Base-by-base conservation (phyloP, 2,888 invertebrate species). In the Dinocampus coccinellae region DNA sequence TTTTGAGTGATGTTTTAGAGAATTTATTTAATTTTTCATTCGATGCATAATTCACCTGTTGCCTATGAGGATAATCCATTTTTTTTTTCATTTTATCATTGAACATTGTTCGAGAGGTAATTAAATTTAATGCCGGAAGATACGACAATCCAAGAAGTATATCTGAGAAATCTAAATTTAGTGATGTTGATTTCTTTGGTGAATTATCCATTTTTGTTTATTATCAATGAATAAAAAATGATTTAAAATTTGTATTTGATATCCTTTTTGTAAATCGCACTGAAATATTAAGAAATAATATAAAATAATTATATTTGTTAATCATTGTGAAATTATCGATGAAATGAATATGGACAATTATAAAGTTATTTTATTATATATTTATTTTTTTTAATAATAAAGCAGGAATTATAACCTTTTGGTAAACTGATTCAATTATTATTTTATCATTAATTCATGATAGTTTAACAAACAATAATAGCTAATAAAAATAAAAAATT, bases 231-330 rank as follows among this genome's bases (percentile, higher is more conserved):
- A 11, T 4, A 47, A 6, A 11, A 57, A 66, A 57, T 66, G n/a
- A 4, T 29, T 11, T 55, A 33, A 2, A 26, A 47, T 33, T 33
- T 57, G 26, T 39, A 69, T 60, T 75, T 74, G 26, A 10, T 16
- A 62, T 70, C 13, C 75, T 72, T 76, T 73, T 75, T 73, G 70
- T 77, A 69, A 72, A 66, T 53, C 70, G 74, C 70, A 68, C 72
- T 76, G 70, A 13, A 73, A 75, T 7, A 36, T 53, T 20, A 63
- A 52, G 10, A 69, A 69, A 62, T 55, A 58, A 33, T n/a, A 39
- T 3, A 24, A 42, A 57, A 36, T n/a, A 33, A 22, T 16, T 16
- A 33, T 61, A 36, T 16, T 36, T 61, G 36, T 13, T n/a, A 36
- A n/a, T n/a, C n/a, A n/a, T n/a, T n/a, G n/a, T n/a, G n/a, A n/a